phyloP scores from a whole-genome alignment of 2,888 invertebrate genomes.

The Ormyrus thymus region DNA sequence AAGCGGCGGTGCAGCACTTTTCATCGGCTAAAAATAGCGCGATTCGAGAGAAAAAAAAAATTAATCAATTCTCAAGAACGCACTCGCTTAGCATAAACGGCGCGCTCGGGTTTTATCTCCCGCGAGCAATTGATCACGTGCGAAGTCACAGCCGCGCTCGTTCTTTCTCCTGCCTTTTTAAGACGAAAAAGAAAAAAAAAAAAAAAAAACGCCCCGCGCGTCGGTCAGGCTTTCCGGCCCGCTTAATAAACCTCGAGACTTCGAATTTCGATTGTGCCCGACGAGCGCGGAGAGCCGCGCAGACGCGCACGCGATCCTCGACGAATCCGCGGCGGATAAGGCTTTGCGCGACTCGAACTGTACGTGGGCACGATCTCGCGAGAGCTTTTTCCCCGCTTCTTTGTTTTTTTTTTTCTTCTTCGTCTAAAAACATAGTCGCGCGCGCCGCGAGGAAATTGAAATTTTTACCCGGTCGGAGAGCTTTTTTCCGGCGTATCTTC shows the following conservation, averaged over 20 bases:
- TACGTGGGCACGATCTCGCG: background rate
- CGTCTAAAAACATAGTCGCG: constrained; percentile 9
- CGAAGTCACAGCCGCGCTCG: background rate
- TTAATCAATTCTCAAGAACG: no score
- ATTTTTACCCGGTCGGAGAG: background rate
- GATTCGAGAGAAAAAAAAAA: no score
- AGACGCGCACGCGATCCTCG: constrained; percentile 17
- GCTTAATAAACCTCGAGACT: constrained; percentile 9
- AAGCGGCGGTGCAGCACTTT: no score
- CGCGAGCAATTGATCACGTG: no score
- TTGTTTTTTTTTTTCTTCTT: background rate
- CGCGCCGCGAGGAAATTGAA: constrained; percentile 4
- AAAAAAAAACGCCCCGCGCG: no score
- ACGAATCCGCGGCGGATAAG: constrained; percentile 26
- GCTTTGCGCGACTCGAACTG: background rate
- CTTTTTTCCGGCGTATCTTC: no score
- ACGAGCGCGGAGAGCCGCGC: constrained; percentile 2
- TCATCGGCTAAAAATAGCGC: no score
- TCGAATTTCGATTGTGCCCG: constrained; percentile 36
- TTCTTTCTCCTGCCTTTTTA: background rate
- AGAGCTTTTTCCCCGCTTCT: background rate
- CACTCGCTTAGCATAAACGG: no score
- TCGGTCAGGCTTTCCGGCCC: no score
- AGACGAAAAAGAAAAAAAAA: no score
- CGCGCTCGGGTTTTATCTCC: no score